Evolutionary conservation across 1,140 invertebrate genomes (phyloP).

Genomic region (Drosophila bifasciata): DNA sequence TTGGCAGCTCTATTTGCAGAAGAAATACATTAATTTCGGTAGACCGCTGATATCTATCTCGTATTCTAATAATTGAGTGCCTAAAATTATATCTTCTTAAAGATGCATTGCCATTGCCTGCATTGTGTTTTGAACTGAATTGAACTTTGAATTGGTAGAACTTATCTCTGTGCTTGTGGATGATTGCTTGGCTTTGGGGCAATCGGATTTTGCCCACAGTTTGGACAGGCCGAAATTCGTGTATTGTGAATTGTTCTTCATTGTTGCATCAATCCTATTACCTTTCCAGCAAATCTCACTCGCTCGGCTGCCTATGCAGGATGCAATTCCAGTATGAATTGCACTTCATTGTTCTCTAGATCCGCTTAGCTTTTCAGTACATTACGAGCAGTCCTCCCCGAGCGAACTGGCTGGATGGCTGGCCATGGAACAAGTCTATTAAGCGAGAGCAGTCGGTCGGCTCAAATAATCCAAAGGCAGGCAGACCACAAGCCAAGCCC

Average conservation of each 20-base stretch:
- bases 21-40: no score
- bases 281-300: conserved; percentile 6
- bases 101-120: not conserved
- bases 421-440: conserved; percentile 38
- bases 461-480: conserved; percentile 44
- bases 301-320: not conserved
- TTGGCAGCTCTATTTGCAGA: no score
- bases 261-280: conserved; percentile 22
- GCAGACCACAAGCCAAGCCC: conserved; percentile 14
- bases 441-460: conserved; percentile 39
- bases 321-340: conserved; percentile 5
- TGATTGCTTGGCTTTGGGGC: not conserved
- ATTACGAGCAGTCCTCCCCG: conserved; percentile 24
- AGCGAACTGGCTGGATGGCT: not conserved
- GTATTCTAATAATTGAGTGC: no score
- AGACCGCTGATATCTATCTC: no score
- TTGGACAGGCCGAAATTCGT: not conserved
- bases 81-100: not conserved
- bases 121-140: no score
- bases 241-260: conserved; percentile 2
- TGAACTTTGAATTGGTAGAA: no score
- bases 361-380: conserved; percentile 34
- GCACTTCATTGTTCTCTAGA: conserved; percentile 3
- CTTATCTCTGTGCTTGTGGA: not conserved
- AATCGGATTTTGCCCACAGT: not conserved